phyloP scores from a whole-genome alignment of 35 echinoderm and acorn worm genomes.

The Chiridota heheva region DNA sequence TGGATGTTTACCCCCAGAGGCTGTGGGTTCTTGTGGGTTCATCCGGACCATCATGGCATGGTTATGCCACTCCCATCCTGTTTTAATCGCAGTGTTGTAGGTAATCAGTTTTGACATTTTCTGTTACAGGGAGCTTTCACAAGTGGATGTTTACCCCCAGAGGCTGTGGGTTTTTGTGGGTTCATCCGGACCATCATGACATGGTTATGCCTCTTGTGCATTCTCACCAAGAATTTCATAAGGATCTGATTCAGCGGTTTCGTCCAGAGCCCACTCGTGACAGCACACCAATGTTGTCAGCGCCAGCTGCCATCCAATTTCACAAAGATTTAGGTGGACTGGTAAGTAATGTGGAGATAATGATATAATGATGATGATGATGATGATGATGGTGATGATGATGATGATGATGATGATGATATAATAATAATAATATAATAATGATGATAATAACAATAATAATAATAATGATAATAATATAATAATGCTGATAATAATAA shows the following conservation, averaged over 20 bases:
- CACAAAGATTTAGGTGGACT: conserved; percentile 71
- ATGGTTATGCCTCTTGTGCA: conserved; percentile 28
- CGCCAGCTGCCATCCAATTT: conserved; percentile 57
- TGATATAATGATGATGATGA: too few species aligned
- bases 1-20: conserved; percentile 78
- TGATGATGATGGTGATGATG: too few species aligned
- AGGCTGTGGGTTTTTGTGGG: conserved; percentile 43
- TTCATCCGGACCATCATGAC: conserved; percentile 48
- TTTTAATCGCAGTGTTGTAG: too few species aligned
- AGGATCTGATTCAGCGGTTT: conserved; percentile 54
- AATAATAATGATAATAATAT: too few species aligned
- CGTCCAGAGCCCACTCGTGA: conserved; percentile 62
- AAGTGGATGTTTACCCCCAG: conserved; percentile 57
- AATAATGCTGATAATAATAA: too few species aligned
- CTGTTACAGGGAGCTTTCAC: conserved; percentile 48
- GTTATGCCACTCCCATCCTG: conserved; percentile 39
- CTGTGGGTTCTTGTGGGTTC: conserved; percentile 70
- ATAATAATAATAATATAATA: too few species aligned
- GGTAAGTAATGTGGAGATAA: too few species aligned
- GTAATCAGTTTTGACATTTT: not conserved
- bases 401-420: too few species aligned
- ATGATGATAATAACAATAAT: too few species aligned
- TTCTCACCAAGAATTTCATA: conserved; percentile 44
- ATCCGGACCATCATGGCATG: conserved; percentile 60
- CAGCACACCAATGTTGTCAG: conserved; percentile 39